Base-by-base conservation (phyloP, 2,113 vertebrate species). In the Tympanuchus pallidicinctus region DNA sequence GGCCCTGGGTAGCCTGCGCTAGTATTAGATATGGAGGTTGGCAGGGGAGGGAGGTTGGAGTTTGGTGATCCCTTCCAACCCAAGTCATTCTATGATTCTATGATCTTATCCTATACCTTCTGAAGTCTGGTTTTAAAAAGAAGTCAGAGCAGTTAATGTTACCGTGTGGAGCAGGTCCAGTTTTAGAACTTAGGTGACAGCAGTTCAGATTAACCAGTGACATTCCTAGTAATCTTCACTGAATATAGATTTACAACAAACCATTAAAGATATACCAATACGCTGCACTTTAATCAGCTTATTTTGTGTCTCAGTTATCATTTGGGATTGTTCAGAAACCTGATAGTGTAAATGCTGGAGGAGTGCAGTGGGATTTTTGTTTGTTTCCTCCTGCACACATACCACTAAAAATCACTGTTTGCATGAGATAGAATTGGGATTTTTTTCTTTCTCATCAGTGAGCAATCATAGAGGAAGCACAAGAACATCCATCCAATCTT, bases 331-430 rank as follows among this genome's bases (percentile, higher is more conserved):
- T 63, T 48, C 67, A 52, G 61, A 88, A 65, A 50, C 19, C 56
- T 63, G 47, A 24, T 25, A 57, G 34, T 11, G 61, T 56, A 91
- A 95, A 94, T 83, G 93, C 40, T 93, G 82, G 78, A 83, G 75
- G 60, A 83, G 56, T 54, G 36, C 2, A 14, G 54, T 22, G 12
- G 79, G 79, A 63, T n/a, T 43, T 47, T 1, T 83, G 60, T 56
- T 87, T 74, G 54, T 36, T 52, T 96, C 78, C n/a, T 88, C 67
- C 63, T 88, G 82, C 42, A 32, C 79, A 86, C 69, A 52, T 56
- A 56, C 70, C 74, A 16, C 24, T 14, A 54, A 67, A 88, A 83
- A 82, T 81, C 93, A 78, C 61, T 1, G 11, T 43, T n/a, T 54
- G 25, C 0, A 0, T 18, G 60, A 19, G 47, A 75, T 0, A 73